Evolutionary conservation across 23 tunicate species (phyloP).

Genomic region (Halocynthia aurantium): DNA sequence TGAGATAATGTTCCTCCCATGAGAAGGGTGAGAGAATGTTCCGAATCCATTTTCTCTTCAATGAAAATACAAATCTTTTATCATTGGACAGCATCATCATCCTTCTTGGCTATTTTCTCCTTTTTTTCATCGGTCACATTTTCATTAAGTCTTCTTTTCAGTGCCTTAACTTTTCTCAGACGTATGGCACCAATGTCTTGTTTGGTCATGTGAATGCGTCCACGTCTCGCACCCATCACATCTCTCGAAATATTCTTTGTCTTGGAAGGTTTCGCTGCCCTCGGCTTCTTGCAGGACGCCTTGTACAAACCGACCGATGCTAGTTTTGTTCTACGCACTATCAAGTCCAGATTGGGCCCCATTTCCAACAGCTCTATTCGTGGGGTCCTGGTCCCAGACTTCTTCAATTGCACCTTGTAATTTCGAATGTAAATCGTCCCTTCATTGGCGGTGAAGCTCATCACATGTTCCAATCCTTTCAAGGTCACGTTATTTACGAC

Average conservation of each 20-base stretch:
- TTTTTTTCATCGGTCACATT: constrained; percentile 12
- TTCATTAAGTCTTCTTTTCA: constrained; percentile 54
- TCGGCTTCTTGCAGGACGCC: constrained; percentile 73
- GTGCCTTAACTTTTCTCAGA: constrained; percentile 64
- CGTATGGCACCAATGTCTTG: constrained; percentile 63
- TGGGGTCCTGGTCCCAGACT: constrained; percentile 82
- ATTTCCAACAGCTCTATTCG: constrained; percentile 81
- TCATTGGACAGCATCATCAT: too few species aligned
- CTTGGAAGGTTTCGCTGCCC: constrained; percentile 67
- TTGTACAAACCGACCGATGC: constrained; percentile 63
- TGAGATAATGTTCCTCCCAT: too few species aligned
- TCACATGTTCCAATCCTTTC: constrained; percentile 83
- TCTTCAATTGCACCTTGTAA: constrained; percentile 68
- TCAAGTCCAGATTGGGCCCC: constrained; percentile 93
- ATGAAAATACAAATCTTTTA: too few species aligned
- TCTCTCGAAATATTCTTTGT: constrained; percentile 69
- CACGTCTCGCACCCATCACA: constrained; percentile 68
- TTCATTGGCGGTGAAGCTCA: constrained; percentile 70
- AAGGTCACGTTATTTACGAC: constrained; percentile 51
- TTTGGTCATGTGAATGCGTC: constrained; percentile 87
- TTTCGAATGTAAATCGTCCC: constrained; percentile 51
- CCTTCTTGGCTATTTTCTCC: neutral
- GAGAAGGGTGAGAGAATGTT: too few species aligned
- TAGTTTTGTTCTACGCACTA: constrained; percentile 65
- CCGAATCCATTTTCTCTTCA: too few species aligned